A percentile compares a stretch with the other conserved stretches of the same genome.
Evolutionary conservation across 2,797 vertebrate genomes (phyloP).

Genomic region (Lophius americanus): DNA sequence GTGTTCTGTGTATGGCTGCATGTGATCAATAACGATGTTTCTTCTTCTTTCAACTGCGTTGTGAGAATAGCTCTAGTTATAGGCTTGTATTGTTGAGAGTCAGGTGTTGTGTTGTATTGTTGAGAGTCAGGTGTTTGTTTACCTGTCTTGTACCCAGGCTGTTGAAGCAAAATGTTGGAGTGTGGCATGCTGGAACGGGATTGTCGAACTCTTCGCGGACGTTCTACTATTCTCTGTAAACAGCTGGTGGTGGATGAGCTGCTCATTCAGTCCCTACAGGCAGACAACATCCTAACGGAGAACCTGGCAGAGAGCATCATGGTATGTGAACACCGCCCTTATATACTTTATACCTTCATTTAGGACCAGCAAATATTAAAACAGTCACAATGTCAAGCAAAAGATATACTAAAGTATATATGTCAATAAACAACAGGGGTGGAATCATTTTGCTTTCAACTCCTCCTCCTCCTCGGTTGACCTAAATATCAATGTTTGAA

Average conservation of each 20-base stretch:
- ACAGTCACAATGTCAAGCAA: not conserved
- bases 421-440: too few species aligned
- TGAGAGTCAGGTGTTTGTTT: not conserved
- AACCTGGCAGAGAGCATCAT: conserved; percentile 81
- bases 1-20: too few species aligned
- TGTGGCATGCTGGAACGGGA: conserved; percentile 80
- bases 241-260: conserved; percentile 83
- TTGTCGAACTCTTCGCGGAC: conserved; percentile 59
- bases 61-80: too few species aligned
- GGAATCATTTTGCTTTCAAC: too few species aligned
- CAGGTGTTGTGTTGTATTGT: not conserved
- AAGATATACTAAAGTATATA: too few species aligned
- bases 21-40: too few species aligned
- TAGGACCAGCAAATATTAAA: too few species aligned
- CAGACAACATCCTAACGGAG: conserved; percentile 79
- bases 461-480: too few species aligned
- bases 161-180: conserved; percentile 67
- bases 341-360: not conserved
- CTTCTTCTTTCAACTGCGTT: too few species aligned
- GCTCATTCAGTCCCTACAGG: conserved; percentile 76
- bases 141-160: not conserved
- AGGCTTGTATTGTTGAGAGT: not conserved
- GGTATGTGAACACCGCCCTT: conserved; percentile 59
- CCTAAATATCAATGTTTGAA: too few species aligned
- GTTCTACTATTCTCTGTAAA: conserved; percentile 66